Evolutionary conservation across 2,888 invertebrate species (phyloP).

Genomic region (Corbicula japonica): DNA sequence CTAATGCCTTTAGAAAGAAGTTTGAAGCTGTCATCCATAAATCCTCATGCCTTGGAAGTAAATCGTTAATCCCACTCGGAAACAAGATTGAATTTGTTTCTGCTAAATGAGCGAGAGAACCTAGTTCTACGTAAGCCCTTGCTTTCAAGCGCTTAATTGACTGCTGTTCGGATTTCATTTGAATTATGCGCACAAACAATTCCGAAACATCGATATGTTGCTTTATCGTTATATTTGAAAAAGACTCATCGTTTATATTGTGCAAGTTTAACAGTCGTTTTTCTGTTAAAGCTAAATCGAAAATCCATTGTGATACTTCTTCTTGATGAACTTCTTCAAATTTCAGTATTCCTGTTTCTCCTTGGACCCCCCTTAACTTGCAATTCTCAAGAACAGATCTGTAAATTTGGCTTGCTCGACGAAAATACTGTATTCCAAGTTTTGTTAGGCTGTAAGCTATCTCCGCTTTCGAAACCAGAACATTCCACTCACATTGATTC

Average conservation of each 20-base stretch:
- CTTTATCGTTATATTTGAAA: conserved; percentile 4
- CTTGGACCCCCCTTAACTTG: too few relatives aligned
- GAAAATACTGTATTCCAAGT: conserved; percentile 29
- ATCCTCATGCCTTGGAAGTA: conserved; percentile 16
- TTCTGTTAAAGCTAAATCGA: conserved; percentile 35
- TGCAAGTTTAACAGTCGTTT: conserved; percentile 29
- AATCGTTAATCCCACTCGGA: conserved; percentile 18
- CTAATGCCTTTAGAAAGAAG: conserved; percentile 25
- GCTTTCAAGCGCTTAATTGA: conserved; percentile 20
- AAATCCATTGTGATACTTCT: conserved; percentile 33
- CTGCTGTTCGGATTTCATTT: background rate
- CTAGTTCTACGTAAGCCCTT: conserved; percentile 35
- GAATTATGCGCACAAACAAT: conserved; percentile 8
- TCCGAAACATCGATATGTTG: conserved; percentile 1
- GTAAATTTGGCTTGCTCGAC: conserved; percentile 15
- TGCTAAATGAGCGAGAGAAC: conserved; percentile 15
- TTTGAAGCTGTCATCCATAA: background rate
- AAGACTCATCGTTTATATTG: conserved; percentile 13
- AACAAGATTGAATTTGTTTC: conserved; percentile 4
- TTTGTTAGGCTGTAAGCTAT: conserved; percentile 31
- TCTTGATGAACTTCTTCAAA: background rate
- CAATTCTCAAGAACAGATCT: conserved; percentile 17
- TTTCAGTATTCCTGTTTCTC: background rate
- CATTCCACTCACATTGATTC: background rate
- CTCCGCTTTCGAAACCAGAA: conserved; percentile 40